These are phyloP conservation scores for Mycogona germanica DNA, from an alignment of 2,888 invertebrate species.

Conservation along the genomic window DNA sequence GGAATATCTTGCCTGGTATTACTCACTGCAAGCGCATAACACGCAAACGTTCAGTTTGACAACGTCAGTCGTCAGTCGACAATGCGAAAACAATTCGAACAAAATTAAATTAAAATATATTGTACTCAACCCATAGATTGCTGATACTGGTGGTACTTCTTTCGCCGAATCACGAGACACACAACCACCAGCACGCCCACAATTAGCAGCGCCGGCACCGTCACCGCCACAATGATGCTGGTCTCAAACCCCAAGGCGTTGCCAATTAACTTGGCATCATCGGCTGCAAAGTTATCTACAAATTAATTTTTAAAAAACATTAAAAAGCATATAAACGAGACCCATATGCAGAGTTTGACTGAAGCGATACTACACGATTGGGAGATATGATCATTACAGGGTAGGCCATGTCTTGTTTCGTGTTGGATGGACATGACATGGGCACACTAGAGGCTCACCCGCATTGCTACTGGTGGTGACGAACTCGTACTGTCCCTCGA, in stretches of 20 bases:
- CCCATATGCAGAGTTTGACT: neutral
- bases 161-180: slow-evolving; percentile 10
- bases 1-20: slow-evolving; percentile 4
- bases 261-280: slow-evolving; percentile 13
- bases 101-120: neutral
- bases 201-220: slow-evolving; percentile 5
- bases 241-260: slow-evolving; percentile 11
- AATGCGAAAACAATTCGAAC: neutral
- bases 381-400: no score
- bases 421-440: no score
- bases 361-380: no score
- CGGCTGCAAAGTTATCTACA: slow-evolving; percentile 13
- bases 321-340: neutral
- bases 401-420: no score
- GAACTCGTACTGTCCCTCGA: slow-evolving; percentile 53
- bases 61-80: neutral
- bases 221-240: slow-evolving; percentile 12
- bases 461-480: slow-evolving; percentile 57
- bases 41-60: neutral
- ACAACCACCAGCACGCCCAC: slow-evolving; percentile 4
- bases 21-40: neutral
- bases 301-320: neutral
- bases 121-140: slow-evolving; percentile 10
- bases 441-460: slow-evolving; percentile 37
- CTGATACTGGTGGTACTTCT: slow-evolving; percentile 16